Conservation (phyloP, 2,797 vertebrate species). For the Tolypeutes matacus region DNA sequence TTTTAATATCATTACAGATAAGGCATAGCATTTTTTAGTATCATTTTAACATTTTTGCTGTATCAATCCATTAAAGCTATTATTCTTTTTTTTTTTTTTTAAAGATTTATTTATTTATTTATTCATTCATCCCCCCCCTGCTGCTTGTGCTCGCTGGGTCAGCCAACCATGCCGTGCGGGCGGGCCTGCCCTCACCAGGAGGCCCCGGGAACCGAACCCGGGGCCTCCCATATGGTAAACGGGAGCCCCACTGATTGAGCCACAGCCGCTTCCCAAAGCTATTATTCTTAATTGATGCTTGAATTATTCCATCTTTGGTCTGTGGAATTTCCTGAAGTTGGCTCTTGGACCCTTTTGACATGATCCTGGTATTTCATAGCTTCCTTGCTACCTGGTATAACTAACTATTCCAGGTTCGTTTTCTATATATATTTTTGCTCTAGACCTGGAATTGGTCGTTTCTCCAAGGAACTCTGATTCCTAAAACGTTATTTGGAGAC, state of each 20-base stretch:
- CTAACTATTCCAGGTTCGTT: conserved; percentile 24
- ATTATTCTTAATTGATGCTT: conserved; percentile 33
- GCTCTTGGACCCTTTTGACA: neutral
- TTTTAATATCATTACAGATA: conserved; percentile 19
- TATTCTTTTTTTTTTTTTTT: too few relatives aligned
- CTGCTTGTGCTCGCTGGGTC: too few relatives aligned
- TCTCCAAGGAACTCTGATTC: neutral
- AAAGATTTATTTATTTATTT: too few relatives aligned
- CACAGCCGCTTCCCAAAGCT: too few relatives aligned
- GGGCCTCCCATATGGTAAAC: too few relatives aligned
- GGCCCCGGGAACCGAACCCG: too few relatives aligned
- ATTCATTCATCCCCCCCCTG: too few relatives aligned
- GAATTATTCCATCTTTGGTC: neutral
- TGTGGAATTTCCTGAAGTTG: neutral
- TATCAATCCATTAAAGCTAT: neutral
- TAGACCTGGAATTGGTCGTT: neutral
- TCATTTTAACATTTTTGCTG: neutral
- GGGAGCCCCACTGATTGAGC: too few relatives aligned
- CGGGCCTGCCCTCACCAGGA: too few relatives aligned
- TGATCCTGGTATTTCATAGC: neutral
- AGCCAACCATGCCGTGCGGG: too few relatives aligned
- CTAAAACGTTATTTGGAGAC: conserved; percentile 33
- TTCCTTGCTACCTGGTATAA: neutral
- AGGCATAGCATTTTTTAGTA: conserved; percentile 18
- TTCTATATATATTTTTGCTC: neutral